Conservation (phyloP, 2,888 invertebrate genomes). For the Drosophila mercatorum region DNA sequence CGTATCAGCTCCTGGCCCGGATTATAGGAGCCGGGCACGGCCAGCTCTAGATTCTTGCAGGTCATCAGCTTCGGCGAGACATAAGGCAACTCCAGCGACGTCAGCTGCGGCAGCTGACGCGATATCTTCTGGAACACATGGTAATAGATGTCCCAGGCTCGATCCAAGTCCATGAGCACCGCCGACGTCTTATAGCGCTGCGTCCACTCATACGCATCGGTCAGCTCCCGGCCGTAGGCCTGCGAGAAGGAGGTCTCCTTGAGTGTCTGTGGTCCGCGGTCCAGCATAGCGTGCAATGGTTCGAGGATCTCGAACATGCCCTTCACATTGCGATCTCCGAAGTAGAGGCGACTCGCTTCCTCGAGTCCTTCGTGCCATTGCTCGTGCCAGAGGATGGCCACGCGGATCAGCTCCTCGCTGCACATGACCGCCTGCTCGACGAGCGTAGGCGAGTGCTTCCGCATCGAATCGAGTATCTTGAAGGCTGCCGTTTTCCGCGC, state of each 20-base stretch:
- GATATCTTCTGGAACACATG: slow-evolving; percentile 98
- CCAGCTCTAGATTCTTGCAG: slow-evolving; percentile 96
- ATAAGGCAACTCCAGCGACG: slow-evolving; percentile 96
- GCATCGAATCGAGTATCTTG: slow-evolving; percentile 97
- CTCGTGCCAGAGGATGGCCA: slow-evolving; percentile 99
- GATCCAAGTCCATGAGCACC: slow-evolving; percentile 95
- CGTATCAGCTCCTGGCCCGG: slow-evolving; percentile 95
- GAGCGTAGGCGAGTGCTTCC: slow-evolving; percentile 95
- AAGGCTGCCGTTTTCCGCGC: slow-evolving; percentile 95
- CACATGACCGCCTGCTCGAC: slow-evolving; percentile 99
- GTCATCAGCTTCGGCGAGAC: slow-evolving; percentile 96
- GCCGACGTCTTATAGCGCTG: slow-evolving; percentile 93
- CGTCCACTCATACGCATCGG: slow-evolving; percentile 98
- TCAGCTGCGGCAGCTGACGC: slow-evolving; percentile 95
- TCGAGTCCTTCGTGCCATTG: slow-evolving; percentile 99
- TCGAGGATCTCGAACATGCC: slow-evolving; percentile 98
- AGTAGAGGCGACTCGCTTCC: slow-evolving; percentile 96
- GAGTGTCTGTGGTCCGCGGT: slow-evolving; percentile 96
- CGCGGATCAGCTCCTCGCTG: slow-evolving; percentile 97
- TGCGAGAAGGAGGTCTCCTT: slow-evolving; percentile 99
- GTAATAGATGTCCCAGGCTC: slow-evolving; percentile 99
- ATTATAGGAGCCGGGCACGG: slow-evolving; percentile 98
- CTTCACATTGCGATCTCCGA: slow-evolving; percentile 97
- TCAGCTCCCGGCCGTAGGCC: slow-evolving; percentile 97
- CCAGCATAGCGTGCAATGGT: slow-evolving; percentile 96